phyloP scores from a whole-genome alignment of 1,140 invertebrate species.

The Glomeris maerens region DNA sequence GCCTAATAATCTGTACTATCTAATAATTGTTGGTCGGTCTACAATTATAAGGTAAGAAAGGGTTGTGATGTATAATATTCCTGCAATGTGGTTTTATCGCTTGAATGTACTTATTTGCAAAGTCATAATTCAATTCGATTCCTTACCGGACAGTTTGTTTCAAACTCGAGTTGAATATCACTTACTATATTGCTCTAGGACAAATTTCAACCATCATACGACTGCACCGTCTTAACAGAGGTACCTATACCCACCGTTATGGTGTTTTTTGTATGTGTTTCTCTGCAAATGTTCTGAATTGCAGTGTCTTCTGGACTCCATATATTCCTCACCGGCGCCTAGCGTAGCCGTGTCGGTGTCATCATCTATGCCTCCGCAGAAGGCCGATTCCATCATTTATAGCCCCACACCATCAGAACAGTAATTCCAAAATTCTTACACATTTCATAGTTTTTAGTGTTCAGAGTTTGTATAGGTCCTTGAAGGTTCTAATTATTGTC shows the following conservation, averaged over 20 bases:
- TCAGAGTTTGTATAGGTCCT: no score
- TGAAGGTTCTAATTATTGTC: no score
- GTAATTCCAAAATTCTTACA: no score
- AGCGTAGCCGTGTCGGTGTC: constrained; percentile 8
- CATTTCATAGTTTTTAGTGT: no score
- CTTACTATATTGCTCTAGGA: constrained; percentile 37
- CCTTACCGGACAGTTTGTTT: background rate
- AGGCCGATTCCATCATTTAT: constrained; percentile 1
- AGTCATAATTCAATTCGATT: no score
- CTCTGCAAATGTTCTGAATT: constrained; percentile 5
- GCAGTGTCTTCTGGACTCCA: constrained; percentile 15
- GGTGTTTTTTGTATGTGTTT: background rate
- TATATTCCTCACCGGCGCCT: constrained; percentile 13
- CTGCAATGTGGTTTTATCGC: background rate
- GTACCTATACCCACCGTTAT: constrained; percentile 19
- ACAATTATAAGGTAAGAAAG: no score
- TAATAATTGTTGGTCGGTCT: background rate
- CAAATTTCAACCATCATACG: constrained; percentile 88
- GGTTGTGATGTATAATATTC: no score
- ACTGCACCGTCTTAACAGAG: constrained; percentile 84
- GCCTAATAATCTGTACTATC: no score
- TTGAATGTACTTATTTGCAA: constrained; percentile 10
- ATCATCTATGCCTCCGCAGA: constrained; percentile 19
- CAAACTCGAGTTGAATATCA: background rate
- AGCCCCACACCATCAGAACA: constrained; percentile 8